Evolutionary conservation across 2,888 invertebrate genomes (phyloP).

Genomic region (Ectemnius cavifrons): DNA sequence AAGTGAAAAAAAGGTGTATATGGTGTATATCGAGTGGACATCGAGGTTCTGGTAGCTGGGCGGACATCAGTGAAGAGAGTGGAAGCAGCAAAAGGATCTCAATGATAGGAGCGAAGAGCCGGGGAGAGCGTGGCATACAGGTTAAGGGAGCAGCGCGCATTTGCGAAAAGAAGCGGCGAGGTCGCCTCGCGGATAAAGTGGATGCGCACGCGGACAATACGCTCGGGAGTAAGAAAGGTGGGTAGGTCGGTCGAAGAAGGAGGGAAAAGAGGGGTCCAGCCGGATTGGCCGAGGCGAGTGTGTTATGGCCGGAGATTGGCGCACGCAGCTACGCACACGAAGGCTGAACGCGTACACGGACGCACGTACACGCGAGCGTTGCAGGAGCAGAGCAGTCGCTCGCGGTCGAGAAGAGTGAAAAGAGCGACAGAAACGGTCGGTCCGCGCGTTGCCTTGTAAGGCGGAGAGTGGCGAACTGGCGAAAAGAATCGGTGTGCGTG

Average conservation of each 20-base stretch:
- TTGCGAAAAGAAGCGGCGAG: conserved; percentile 37
- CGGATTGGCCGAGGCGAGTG: conserved; percentile 67
- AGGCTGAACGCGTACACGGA: conserved; percentile 36
- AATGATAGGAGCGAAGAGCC: background rate
- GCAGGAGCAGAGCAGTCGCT: conserved; percentile 64
- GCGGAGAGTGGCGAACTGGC: conserved; percentile 45
- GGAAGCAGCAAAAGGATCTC: background rate
- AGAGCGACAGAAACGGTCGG: conserved; percentile 71
- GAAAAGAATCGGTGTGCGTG: conserved; percentile 47
- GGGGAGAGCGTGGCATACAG: too few species aligned
- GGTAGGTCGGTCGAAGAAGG: conserved; percentile 23
- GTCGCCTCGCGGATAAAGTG: conserved; percentile 54
- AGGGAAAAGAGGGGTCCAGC: conserved; percentile 49
- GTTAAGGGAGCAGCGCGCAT: conserved; percentile 4
- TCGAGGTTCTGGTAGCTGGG: conserved; percentile 24
- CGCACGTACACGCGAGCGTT: conserved; percentile 50
- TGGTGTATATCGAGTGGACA: background rate
- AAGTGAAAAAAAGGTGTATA: conserved; percentile 13
- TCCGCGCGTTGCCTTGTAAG: conserved; percentile 74
- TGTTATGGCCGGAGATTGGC: conserved; percentile 68
- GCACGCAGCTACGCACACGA: conserved; percentile 50
- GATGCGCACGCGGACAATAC: conserved; percentile 55
- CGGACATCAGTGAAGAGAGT: too few species aligned
- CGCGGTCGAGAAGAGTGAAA: conserved; percentile 66
- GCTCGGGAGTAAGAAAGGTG: conserved; percentile 38